Conservation (phyloP, 2,888 invertebrate species). For the Caenorhabditis sulstoni region DNA sequence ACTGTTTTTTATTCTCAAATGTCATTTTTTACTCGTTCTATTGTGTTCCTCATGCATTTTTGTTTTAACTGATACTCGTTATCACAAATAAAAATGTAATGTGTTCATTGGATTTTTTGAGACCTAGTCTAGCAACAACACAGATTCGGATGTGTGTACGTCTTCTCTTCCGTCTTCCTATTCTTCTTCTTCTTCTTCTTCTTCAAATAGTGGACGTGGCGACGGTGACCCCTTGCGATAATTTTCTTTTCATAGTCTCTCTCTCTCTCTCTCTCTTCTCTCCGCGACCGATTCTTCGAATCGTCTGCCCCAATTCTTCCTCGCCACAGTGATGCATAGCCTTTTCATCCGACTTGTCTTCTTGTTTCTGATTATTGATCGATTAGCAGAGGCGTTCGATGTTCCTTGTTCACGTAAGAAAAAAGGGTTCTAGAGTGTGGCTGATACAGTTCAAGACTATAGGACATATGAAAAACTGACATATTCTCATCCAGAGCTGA, state of each 20-base stretch:
- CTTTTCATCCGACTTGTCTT: slow-evolving; percentile 55
- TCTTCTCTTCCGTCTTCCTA: slow-evolving; percentile 14
- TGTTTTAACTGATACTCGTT: slow-evolving; percentile 24
- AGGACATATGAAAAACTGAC: too few relatives aligned
- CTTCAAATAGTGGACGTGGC: slow-evolving; percentile 25
- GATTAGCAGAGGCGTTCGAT: slow-evolving; percentile 66
- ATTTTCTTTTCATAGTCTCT: slow-evolving; percentile 54
- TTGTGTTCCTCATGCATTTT: slow-evolving; percentile 32
- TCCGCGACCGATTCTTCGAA: slow-evolving; percentile 45
- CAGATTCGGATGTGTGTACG: slow-evolving; percentile 21
- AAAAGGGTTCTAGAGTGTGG: too few relatives aligned
- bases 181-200: too few relatives aligned
- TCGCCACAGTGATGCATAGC: slow-evolving; percentile 51
- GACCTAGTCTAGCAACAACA: not conserved
- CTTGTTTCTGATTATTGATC: slow-evolving; percentile 62
- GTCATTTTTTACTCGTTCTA: slow-evolving; percentile 26
- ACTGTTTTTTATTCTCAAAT: slow-evolving; percentile 11
- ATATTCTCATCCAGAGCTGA: too few relatives aligned
- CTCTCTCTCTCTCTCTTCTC: slow-evolving; percentile 40
- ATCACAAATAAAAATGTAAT: slow-evolving; percentile 14
- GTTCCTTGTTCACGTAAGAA: slow-evolving; percentile 80
- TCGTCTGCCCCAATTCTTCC: slow-evolving; percentile 54
- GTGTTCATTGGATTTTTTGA: not conserved
- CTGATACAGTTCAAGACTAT: too few relatives aligned
- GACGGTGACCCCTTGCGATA: slow-evolving; percentile 47